Evolutionary conservation across 2,888 invertebrate genomes (phyloP), one percentile per base, ranked within the genome.

Genomic region (Melanostoma mellinum): DNA sequence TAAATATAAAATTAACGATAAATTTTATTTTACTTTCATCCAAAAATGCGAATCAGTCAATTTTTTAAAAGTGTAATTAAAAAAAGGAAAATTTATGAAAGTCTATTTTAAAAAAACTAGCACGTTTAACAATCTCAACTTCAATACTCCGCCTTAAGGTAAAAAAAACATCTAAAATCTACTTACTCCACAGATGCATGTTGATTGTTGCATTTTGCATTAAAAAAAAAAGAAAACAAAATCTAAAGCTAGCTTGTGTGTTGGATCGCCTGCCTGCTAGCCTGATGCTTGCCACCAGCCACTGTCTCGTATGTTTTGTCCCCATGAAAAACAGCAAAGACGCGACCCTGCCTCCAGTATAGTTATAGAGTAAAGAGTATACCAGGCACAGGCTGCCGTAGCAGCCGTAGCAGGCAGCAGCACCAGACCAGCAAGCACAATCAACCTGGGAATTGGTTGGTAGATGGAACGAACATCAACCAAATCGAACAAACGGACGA

Each of bases 171-270:
- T 73, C 77, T 73, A 69, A 67, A 56, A 68, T 67, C 68, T 44
- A 77, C 61, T 63, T 58, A 60, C 40, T 36, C 61, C 79, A 74
- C 71, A 71, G 79, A 79, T 84, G 84, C 84, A 84, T 72, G 63
- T 38, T 36, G 69, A 65, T 80, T 69, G 67, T 71, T 58, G 69
- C 72, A 77, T 78, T 84, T 79, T 75, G 79, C 79, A 79, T 75
- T 53, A 6, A 60, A 60, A 42, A 68, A 56, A 55, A 60, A 67
- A 61, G 6, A 60, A 60, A 42, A 68, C 42, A 56, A 55, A 60
- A 67, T 55, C 69, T 35, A 67, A 50, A 72, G 58, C 52, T 58
- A 60, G 52, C 67, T 67, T 58, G 50, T 75, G 20, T 20, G 67
- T 58, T 60, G 38, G 42, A 40, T 67, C 67, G 71, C 77, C 76